Percentiles rank a stretch among this genome's conserved stretches.
phyloP scores from a whole-genome alignment of 1,140 invertebrate species.

The Chironomus tepperi region DNA sequence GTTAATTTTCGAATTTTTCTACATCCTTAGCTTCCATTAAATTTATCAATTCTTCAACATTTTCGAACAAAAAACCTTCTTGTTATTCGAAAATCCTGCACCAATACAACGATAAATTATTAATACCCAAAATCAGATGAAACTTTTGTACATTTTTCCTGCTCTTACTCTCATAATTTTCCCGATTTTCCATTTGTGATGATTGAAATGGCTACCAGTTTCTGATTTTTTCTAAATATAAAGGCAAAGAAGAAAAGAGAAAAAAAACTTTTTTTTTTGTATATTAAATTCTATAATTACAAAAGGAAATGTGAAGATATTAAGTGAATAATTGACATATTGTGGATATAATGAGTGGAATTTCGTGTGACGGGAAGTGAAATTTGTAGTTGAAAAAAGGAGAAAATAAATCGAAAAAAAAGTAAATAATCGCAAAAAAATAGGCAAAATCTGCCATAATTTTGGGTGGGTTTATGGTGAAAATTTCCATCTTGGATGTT shows the following conservation, averaged over 20 bases:
- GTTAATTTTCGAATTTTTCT: too few relatives aligned
- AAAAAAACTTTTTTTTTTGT: background rate
- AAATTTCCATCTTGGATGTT: too few relatives aligned
- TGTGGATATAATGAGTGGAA: background rate
- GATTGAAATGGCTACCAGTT: slow-evolving; percentile 23
- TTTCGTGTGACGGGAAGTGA: too few relatives aligned
- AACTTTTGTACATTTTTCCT: slow-evolving; percentile 11
- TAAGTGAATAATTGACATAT: background rate
- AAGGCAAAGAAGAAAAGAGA: background rate
- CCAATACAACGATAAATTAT: background rate
- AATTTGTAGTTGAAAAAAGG: too few relatives aligned
- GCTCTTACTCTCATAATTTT: slow-evolving; percentile 18
- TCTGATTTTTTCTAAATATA: background rate
- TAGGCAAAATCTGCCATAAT: too few relatives aligned
- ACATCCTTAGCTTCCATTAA: too few relatives aligned
- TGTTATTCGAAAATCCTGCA: slow-evolving; percentile 1
- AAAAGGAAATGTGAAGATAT: background rate
- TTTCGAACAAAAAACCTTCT: background rate
- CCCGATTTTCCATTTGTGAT: slow-evolving; percentile 22
- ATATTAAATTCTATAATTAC: background rate
- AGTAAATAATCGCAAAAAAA: too few relatives aligned
- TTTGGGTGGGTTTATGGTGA: too few relatives aligned
- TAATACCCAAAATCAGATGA: slow-evolving; percentile 17
- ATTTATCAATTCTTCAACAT: too few relatives aligned
- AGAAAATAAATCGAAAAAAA: too few relatives aligned